These are phyloP conservation scores for Sciurus carolinensis DNA, from an alignment of 2,797 vertebrate genomes.

Conservation along the genomic window DNA sequence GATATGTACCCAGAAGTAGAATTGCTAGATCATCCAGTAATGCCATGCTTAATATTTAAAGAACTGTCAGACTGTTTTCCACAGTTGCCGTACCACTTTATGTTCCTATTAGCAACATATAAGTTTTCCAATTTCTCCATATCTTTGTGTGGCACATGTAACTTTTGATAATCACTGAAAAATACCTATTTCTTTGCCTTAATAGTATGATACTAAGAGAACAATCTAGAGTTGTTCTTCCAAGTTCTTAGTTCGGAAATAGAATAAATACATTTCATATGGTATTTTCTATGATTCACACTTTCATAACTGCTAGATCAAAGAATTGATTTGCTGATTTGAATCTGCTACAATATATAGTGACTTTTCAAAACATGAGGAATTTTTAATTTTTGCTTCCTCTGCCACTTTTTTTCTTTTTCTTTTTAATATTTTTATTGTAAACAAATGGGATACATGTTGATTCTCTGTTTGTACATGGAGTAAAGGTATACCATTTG, in stretches of 20 bases:
- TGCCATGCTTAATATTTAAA: neutral
- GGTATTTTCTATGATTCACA: slow-evolving; percentile 10
- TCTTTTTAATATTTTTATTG: too few species aligned
- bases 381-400: neutral
- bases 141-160: neutral
- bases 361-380: neutral
- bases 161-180: neutral
- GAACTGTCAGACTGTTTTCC: neutral
- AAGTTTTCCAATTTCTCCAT: neutral
- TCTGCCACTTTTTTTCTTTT: too few species aligned
- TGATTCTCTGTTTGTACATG: too few species aligned
- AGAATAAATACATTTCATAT: slow-evolving; percentile 19
- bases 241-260: slow-evolving; percentile 41
- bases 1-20: neutral
- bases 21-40: neutral
- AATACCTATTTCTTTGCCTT: slow-evolving; percentile 7
- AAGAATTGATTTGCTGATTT: slow-evolving; percentile 37
- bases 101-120: neutral
- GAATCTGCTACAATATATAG: neutral
- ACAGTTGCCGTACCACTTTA: neutral
- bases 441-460: too few species aligned
- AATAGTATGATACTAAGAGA: slow-evolving; percentile 21
- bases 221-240: neutral
- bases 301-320: slow-evolving; percentile 15
- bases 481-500: too few species aligned